phyloP scores from a whole-genome alignment of 2,888 invertebrate genomes.

The Chymomyza caudatula region DNA sequence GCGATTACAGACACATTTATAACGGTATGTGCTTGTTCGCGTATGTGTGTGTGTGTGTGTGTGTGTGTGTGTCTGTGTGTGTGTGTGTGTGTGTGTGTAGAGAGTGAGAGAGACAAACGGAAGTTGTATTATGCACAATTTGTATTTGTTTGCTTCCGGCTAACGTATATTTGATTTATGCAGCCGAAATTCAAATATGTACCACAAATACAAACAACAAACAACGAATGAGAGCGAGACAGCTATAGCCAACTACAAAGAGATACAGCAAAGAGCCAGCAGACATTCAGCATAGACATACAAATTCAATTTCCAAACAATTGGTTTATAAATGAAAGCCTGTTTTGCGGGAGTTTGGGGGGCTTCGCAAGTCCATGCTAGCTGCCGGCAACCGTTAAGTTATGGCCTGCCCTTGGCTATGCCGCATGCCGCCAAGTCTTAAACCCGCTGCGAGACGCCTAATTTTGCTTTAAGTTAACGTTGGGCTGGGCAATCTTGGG shows the following conservation, averaged over 20 bases:
- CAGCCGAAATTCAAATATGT: slow-evolving; percentile 10
- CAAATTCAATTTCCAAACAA: slow-evolving; percentile 64
- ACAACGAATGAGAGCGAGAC: slow-evolving; percentile 3
- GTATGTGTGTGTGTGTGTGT: not conserved
- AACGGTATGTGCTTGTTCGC: not conserved
- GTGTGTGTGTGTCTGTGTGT: slow-evolving; percentile 10
- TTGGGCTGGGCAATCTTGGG: not conserved
- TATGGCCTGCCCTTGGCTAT: too few species aligned
- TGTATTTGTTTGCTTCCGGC: slow-evolving; percentile 52
- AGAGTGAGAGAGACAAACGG: slow-evolving; percentile 43
- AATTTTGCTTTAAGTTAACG: not conserved
- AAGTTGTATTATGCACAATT: slow-evolving; percentile 60
- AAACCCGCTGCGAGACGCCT: not conserved
- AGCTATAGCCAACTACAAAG: not conserved
- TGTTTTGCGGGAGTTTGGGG: slow-evolving; percentile 19
- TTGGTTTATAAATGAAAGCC: slow-evolving; percentile 63
- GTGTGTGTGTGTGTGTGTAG: not conserved
- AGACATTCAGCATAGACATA: slow-evolving; percentile 13
- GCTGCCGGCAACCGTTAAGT: too few species aligned
- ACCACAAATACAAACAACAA: slow-evolving; percentile 4
- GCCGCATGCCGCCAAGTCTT: not conserved
- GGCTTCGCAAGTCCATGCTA: not conserved
- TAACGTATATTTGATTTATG: slow-evolving; percentile 55
- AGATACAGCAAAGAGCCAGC: not conserved
- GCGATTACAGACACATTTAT: not conserved